Percentiles rank a stretch among this genome's conserved stretches.
phyloP scores from a whole-genome alignment of 2,113 vertebrate species.

The Microcebus jonahi region DNA sequence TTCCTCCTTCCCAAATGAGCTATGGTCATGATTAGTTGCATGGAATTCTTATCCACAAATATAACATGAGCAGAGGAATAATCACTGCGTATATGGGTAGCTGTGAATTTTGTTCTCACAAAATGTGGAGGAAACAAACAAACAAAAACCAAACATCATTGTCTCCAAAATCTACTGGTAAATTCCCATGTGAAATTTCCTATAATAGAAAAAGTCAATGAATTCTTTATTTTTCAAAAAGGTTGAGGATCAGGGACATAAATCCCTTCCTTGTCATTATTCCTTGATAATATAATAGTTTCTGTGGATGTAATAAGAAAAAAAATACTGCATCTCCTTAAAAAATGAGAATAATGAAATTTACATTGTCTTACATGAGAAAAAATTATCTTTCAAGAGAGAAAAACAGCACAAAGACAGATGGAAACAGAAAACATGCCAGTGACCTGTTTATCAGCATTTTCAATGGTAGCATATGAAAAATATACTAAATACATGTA shows the following conservation, averaged over 20 bases:
- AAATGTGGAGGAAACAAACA: background rate
- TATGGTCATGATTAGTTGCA: background rate
- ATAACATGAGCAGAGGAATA: background rate
- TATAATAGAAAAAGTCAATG: background rate
- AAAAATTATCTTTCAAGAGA: background rate
- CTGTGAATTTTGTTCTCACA: background rate
- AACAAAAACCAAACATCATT: background rate
- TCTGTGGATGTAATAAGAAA: background rate
- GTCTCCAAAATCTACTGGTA: background rate
- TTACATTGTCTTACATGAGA: background rate
- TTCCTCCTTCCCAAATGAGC: background rate
- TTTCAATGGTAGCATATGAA: background rate
- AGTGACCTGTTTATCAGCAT: background rate
- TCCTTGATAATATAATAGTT: conserved; percentile 18
- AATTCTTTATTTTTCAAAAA: background rate
- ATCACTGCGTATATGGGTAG: background rate
- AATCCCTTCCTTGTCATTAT: background rate
- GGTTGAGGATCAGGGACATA: background rate
- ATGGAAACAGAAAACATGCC: background rate
- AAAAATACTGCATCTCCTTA: background rate
- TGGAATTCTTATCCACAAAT: background rate
- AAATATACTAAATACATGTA: background rate
- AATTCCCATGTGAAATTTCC: background rate
- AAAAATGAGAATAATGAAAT: background rate
- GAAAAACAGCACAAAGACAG: background rate